Evolutionary conservation across 2,797 vertebrate genomes (phyloP).

Genomic region (Cottoperca gobio): DNA sequence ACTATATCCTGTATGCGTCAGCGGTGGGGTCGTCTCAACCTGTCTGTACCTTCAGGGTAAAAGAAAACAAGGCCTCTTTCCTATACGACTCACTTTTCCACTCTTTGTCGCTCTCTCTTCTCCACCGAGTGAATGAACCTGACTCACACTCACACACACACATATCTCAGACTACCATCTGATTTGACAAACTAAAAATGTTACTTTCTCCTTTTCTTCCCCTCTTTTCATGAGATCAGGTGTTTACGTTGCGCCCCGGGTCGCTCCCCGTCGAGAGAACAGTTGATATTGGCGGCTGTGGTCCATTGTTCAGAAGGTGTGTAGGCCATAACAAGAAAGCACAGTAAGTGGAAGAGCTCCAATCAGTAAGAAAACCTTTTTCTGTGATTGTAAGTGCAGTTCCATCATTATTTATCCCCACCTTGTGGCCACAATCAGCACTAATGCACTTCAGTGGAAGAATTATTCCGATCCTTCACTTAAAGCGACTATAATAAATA

Average conservation of each 20-base stretch:
- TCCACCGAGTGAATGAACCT: neutral
- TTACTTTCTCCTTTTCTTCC: no score
- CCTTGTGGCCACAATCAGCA: slow-evolving; percentile 35
- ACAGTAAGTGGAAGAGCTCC: neutral
- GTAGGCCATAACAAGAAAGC: neutral
- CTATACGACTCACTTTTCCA: neutral
- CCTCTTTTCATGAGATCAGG: neutral
- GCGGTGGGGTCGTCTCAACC: slow-evolving; percentile 29
- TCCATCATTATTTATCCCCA: slow-evolving; percentile 16
- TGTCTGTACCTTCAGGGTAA: slow-evolving; percentile 20
- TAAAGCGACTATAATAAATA: neutral
- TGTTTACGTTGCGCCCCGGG: neutral
- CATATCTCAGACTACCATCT: neutral
- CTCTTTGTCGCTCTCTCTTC: neutral
- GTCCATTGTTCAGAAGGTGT: slow-evolving; percentile 2
- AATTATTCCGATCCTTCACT: no score
- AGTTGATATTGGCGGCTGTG: neutral
- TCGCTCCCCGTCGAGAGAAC: neutral
- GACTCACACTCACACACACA: slow-evolving; percentile 8
- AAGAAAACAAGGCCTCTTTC: slow-evolving; percentile 3
- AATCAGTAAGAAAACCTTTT: neutral
- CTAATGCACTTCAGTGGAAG: no score
- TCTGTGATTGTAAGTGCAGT: neutral
- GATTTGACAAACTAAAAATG: neutral
- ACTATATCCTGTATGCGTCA: slow-evolving; percentile 33